These are phyloP conservation scores for Ptychodera flava DNA, from an alignment of 35 echinoderm and acorn worm genomes.

Conservation along the genomic window DNA sequence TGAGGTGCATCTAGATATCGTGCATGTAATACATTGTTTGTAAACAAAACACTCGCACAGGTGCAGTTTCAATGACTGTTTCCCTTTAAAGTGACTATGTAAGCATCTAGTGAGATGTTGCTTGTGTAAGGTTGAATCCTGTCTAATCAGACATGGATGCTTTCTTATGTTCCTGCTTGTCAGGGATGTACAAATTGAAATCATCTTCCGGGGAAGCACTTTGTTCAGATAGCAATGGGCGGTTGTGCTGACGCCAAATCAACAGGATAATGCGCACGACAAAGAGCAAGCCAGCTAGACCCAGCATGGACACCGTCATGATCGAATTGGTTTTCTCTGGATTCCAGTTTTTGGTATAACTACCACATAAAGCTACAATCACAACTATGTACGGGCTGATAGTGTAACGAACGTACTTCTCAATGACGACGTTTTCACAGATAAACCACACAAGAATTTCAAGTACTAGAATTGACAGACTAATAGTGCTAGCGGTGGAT, in stretches of 20 bases:
- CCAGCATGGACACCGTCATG: neutral
- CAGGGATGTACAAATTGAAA: no score
- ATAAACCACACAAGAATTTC: slow-evolving; percentile 59
- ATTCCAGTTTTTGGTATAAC: slow-evolving; percentile 50
- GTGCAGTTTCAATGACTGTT: no score
- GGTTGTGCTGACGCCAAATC: neutral
- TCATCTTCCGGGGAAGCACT: no score
- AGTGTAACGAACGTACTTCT: slow-evolving; percentile 74
- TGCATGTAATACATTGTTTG: no score
- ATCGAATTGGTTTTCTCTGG: slow-evolving; percentile 37
- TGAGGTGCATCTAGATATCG: no score
- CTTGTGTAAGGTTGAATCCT: no score
- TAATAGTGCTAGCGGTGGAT: slow-evolving; percentile 30
- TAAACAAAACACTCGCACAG: no score
- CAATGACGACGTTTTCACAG: slow-evolving; percentile 53
- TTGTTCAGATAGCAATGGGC: neutral
- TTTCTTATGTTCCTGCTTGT: no score
- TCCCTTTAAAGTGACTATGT: no score
- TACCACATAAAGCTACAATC: slow-evolving; percentile 56
- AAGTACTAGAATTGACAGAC: slow-evolving; percentile 34
- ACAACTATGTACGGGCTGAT: slow-evolving; percentile 60
- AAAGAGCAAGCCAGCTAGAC: neutral
- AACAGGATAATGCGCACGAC: neutral
- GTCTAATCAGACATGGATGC: no score
- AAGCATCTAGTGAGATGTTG: no score